Evolutionary conservation across 2,888 invertebrate species (phyloP), one percentile per base, ranked within the genome.

Genomic region (Masnerella sp.): DNA sequence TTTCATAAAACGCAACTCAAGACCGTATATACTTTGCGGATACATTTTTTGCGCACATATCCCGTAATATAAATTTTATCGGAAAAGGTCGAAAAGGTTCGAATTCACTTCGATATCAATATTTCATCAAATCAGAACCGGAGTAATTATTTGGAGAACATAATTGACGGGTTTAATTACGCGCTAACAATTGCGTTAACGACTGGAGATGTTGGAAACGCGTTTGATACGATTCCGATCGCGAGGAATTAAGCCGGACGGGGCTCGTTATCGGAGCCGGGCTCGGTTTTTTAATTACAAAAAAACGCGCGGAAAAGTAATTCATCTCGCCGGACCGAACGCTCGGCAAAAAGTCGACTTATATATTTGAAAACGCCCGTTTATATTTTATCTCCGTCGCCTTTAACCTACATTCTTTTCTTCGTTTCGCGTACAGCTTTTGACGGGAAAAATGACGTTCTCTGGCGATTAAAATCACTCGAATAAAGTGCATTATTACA

Each of bases 401-500:
- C 42, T 68, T 68, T 68, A 68, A 68, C 59, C 68, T 68, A 68
- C 59, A 59, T 68, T 68, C 52, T 28, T 58, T 59, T 45, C 30
- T 68, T 61, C 52, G 20, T 32, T 59, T 52, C 42, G 69, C 54
- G 17, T 69, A 38, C 54, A 67, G 56, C 59, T 59, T 68, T 68
- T 52, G 22, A 17, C 5, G 5, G n/a, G 5, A 68, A 58, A 68
- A 51, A 68, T 43, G 43, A 36, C 36, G 32, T 59, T 30, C 49
- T 59, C 11, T 36, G 7, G 32, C 68, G 61, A 61, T 69, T 61
- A 69, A 69, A 69, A 69, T 61, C 40, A 47, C 40, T 61, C 42
- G 17, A 42, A 65, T 30, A 43, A 49, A 54, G 34, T 61, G 51
- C 30, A 68, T 68, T 58, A 68, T 68, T 61, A 52, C 59, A 45